Conservation (phyloP, 1,140 invertebrate genomes). For the Anastrepha obliqua region DNA sequence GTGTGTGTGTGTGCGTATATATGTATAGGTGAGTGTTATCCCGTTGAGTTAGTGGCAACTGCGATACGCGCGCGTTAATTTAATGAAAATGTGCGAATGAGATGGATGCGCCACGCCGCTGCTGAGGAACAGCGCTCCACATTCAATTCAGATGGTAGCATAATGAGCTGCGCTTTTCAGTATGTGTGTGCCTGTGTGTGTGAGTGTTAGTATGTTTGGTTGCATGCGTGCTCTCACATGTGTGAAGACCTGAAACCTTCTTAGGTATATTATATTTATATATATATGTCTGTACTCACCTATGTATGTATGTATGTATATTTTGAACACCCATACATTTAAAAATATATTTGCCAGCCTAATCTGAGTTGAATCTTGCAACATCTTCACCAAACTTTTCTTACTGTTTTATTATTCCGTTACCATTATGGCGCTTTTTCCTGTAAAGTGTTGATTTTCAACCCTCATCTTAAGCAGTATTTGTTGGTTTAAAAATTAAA, state of each 20-base stretch:
- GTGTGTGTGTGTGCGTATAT: background rate
- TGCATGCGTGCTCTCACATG: background rate
- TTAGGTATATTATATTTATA: too few relatives aligned
- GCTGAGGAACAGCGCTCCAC: background rate
- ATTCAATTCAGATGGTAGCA: background rate
- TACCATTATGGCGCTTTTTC: background rate
- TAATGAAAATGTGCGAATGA: conserved; percentile 55
- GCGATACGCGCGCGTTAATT: conserved; percentile 49
- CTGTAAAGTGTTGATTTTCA: background rate
- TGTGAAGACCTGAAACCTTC: background rate
- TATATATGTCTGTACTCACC: too few relatives aligned
- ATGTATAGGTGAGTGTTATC: background rate
- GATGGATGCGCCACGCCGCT: conserved; percentile 1
- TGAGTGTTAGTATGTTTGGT: background rate
- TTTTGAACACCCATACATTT: background rate
- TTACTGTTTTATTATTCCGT: background rate
- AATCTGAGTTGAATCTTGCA: background rate
- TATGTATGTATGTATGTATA: too few relatives aligned
- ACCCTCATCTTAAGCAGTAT: background rate
- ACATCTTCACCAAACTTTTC: background rate
- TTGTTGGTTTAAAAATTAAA: background rate
- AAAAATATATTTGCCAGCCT: background rate
- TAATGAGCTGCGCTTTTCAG: background rate
- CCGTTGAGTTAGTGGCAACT: conserved; percentile 28
- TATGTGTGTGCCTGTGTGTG: background rate